Percentiles rank a stretch among this genome's conserved stretches.
phyloP scores from a whole-genome alignment of 2,797 vertebrate species.

The Poeciliopsis presidionis region DNA sequence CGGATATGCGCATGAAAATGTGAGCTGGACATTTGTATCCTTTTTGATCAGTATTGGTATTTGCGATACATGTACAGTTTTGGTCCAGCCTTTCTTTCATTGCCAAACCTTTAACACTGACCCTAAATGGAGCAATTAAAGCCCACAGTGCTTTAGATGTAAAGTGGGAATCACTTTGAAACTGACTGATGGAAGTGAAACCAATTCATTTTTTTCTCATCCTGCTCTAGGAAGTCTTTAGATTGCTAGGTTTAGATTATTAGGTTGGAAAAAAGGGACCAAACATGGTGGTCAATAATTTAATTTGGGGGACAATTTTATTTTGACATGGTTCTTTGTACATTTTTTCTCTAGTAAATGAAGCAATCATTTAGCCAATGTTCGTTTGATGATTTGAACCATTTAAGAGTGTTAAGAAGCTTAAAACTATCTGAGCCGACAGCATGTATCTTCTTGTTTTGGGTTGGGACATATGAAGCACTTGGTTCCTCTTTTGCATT shows the following conservation, averaged over 20 bases:
- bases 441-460: neutral
- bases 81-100: neutral
- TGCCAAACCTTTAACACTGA: neutral
- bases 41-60: neutral
- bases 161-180: neutral
- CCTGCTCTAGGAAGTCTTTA: neutral
- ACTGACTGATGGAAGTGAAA: neutral
- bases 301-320: neutral
- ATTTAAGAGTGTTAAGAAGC: neutral
- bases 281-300: neutral
- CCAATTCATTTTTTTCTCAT: neutral
- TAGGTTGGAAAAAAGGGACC: neutral
- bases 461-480: neutral
- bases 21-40: neutral
- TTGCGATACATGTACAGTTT: neutral
- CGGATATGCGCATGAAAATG: neutral
- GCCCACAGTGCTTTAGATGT: neutral
- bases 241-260: neutral
- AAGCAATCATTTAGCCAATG: neutral
- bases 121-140: neutral
- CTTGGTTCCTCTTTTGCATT: slow-evolving; percentile 5
- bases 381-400: neutral
- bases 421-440: neutral
- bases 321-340: neutral
- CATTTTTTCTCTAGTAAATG: neutral